A percentile compares a stretch with the other conserved stretches of the same genome.
These are phyloP conservation scores for Elmis aenea DNA, from an alignment of 2,888 invertebrate genomes.

Conservation along the genomic window DNA sequence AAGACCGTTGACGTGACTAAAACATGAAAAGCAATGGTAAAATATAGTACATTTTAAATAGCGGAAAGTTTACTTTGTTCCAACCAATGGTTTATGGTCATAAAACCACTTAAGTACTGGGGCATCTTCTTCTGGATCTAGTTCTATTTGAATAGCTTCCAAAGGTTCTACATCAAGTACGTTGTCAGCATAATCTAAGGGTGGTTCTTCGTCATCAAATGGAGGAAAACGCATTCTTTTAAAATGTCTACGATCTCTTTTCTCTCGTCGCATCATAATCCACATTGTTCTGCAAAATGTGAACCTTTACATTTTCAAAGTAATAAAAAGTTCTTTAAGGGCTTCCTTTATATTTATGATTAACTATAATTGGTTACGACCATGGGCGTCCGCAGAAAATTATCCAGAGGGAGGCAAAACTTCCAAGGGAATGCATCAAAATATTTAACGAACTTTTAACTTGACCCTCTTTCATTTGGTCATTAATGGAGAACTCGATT, in stretches of 20 bases:
- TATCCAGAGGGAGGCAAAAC: no score
- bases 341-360: no score
- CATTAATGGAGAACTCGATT: no score
- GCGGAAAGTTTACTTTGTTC: slow-evolving; percentile 64
- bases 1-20: slow-evolving; percentile 85
- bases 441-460: no score
- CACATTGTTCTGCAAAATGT: slow-evolving; percentile 82
- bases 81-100: slow-evolving; percentile 93
- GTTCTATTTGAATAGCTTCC: slow-evolving; percentile 97
- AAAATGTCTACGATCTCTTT: slow-evolving; percentile 96
- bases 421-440: no score
- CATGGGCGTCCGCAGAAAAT: no score
- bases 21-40: slow-evolving; percentile 30
- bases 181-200: slow-evolving; percentile 98
- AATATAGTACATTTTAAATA: slow-evolving; percentile 6
- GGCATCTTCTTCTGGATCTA: slow-evolving; percentile 91
- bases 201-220: slow-evolving; percentile 99
- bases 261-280: slow-evolving; percentile 99
- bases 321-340: no score
- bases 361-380: no score
- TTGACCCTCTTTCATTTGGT: no score
- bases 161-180: slow-evolving; percentile 97
- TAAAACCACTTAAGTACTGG: slow-evolving; percentile 97
- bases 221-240: slow-evolving; percentile 99
- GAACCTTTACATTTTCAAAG: no score